A percentile compares a stretch with the other conserved stretches of the same genome.
Conservation (phyloP, 2,113 vertebrate genomes). For the Oxyura jamaicensis region DNA sequence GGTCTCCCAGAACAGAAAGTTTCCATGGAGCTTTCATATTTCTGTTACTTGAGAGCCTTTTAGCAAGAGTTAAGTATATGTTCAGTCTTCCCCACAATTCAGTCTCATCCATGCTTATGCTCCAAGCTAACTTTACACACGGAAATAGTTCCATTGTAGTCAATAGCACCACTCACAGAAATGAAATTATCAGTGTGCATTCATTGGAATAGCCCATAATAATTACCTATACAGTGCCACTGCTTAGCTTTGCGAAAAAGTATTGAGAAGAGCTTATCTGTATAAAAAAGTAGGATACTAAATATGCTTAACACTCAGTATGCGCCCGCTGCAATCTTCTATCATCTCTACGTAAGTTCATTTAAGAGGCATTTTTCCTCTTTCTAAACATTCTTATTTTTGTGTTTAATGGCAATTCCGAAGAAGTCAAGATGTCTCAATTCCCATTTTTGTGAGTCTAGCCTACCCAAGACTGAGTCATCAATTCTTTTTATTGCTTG, state of each 20-base stretch:
- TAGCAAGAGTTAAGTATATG: neutral
- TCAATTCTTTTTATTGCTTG: slow-evolving; percentile 37
- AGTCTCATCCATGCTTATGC: neutral
- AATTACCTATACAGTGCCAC: neutral
- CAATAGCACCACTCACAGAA: neutral
- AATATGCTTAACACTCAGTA: neutral
- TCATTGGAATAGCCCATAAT: neutral
- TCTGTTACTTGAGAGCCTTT: neutral
- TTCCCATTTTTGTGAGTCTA: slow-evolving; percentile 8
- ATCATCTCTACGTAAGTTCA: neutral
- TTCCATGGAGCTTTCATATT: neutral
- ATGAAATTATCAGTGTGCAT: neutral
- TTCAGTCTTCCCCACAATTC: neutral
- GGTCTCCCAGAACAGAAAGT: neutral
- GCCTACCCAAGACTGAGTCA: slow-evolving; percentile 27
- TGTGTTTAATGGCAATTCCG: neutral
- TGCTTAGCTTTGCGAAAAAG: slow-evolving; percentile 36
- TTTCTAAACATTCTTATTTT: slow-evolving; percentile 16
- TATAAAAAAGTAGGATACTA: slow-evolving; percentile 5
- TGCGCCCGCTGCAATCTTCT: neutral
- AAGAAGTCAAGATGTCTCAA: neutral
- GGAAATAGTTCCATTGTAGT: neutral
- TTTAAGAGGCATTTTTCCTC: slow-evolving; percentile 16
- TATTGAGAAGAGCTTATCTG: slow-evolving; percentile 28
- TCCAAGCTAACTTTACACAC: neutral